Conservation (phyloP, 2,797 vertebrate species). For the Lacerta bilineata region DNA sequence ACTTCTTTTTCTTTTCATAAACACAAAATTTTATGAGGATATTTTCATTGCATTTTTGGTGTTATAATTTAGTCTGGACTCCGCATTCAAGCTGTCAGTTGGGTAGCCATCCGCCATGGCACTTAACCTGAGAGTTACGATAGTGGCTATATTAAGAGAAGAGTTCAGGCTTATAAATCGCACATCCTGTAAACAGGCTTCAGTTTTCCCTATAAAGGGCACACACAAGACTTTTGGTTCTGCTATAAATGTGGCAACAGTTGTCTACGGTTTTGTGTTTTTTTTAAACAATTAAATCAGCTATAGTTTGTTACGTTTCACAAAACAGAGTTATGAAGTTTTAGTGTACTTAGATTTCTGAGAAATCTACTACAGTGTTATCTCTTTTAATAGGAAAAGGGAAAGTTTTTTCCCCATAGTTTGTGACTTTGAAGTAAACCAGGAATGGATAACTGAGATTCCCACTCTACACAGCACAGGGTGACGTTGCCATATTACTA, state of each 20-base stretch:
- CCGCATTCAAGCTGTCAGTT: slow-evolving; percentile 12
- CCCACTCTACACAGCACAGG: background rate
- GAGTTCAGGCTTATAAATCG: slow-evolving; percentile 34
- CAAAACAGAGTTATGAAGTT: slow-evolving; percentile 15
- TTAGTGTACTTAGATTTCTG: slow-evolving; percentile 20
- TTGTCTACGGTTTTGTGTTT: background rate
- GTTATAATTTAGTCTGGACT: slow-evolving; percentile 49
- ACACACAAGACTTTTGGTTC: background rate
- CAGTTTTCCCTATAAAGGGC: slow-evolving; percentile 34
- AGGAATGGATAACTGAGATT: slow-evolving; percentile 6
- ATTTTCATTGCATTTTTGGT: slow-evolving; percentile 37
- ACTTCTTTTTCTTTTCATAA: background rate
- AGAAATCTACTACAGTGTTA: slow-evolving; percentile 11
- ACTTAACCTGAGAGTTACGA: slow-evolving; percentile 42
- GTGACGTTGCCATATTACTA: background rate
- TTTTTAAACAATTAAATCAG: background rate
- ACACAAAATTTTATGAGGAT: slow-evolving; percentile 46
- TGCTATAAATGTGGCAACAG: slow-evolving; percentile 35
- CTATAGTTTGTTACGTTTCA: slow-evolving; percentile 16
- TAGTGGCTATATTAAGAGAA: slow-evolving; percentile 29
- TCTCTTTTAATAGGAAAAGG: background rate
- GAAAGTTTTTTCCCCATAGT: background rate
- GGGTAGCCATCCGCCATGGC: slow-evolving; percentile 32
- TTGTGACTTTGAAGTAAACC: slow-evolving; percentile 3
- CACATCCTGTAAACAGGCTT: background rate